Conservation (phyloP, 2,113 vertebrate species). For the Oryzias javanicus region DNA sequence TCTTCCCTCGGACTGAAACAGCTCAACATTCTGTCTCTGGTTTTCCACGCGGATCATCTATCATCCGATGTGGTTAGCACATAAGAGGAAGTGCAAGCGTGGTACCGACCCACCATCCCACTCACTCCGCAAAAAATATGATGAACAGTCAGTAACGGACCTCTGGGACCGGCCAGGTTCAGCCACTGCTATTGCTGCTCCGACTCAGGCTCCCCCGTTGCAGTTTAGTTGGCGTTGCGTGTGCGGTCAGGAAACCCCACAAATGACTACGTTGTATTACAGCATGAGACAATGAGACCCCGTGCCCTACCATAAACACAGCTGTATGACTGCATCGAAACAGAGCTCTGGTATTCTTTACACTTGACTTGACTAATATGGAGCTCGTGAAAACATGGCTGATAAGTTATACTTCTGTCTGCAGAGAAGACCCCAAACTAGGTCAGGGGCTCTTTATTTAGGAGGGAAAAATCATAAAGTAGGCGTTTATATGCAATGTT, state of each 20-base stretch:
- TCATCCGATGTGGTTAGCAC: constrained; percentile 37
- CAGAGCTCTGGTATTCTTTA: constrained; percentile 56
- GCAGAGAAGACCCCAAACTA: constrained; percentile 6
- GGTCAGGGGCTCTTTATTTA: neutral
- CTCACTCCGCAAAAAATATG: constrained; percentile 55
- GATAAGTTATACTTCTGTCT: constrained; percentile 2
- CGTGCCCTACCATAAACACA: constrained; percentile 46
- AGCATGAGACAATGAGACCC: constrained; percentile 59
- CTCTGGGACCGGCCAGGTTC: constrained; percentile 27
- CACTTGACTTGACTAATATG: constrained; percentile 24
- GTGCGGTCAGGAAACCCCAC: constrained; percentile 65
- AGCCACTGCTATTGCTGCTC: constrained; percentile 43
- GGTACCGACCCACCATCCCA: constrained; percentile 28
- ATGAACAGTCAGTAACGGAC: constrained; percentile 58
- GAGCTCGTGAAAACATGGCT: constrained; percentile 29
- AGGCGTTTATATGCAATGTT: too few species aligned
- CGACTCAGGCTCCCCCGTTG: constrained; percentile 32
- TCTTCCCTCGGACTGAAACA: constrained; percentile 5
- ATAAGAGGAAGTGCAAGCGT: constrained; percentile 50
- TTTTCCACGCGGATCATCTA: constrained; percentile 14
- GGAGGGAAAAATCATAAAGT: too few species aligned
- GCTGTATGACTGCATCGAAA: constrained; percentile 63
- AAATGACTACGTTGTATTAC: constrained; percentile 63
- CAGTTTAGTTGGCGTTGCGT: constrained; percentile 41
- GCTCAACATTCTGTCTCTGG: constrained; percentile 31